Conservation (phyloP, 1,140 invertebrate genomes). For the Macrobrachium nipponense region DNA sequence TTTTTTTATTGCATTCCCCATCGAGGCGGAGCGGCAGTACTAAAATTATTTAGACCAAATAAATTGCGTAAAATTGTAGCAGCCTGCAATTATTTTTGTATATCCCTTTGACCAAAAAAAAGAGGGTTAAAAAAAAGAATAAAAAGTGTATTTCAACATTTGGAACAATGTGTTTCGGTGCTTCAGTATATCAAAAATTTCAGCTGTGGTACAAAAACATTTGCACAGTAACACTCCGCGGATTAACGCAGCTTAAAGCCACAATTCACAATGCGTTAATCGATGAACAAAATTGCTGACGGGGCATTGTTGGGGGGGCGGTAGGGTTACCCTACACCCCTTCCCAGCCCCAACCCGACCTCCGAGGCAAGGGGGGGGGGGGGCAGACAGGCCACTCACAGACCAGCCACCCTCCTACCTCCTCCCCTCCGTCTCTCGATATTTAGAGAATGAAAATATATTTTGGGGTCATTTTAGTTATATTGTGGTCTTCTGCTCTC, state of each 20-base stretch:
- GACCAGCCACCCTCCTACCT: not conserved
- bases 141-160: not conserved
- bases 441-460: too few species aligned
- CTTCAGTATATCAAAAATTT: slow-evolving; percentile 6
- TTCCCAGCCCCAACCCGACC: not conserved
- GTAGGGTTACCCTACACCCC: not conserved
- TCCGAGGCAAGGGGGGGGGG: too few species aligned
- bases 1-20: too few species aligned
- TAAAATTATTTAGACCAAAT: not conserved
- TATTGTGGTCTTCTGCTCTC: too few species aligned
- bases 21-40: too few species aligned
- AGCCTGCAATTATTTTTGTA: too few species aligned
- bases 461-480: too few species aligned
- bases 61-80: not conserved
- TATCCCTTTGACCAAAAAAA: not conserved
- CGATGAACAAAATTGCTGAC: slow-evolving; percentile 28
- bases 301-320: not conserved
- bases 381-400: too few species aligned
- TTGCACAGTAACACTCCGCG: slow-evolving; percentile 3
- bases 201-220: not conserved
- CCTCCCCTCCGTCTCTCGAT: not conserved
- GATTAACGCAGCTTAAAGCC: slow-evolving; percentile 8
- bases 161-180: not conserved
- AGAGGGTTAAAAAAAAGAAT: not conserved
- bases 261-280: slow-evolving; percentile 7